These are phyloP conservation scores for Pseudanteris insignis DNA, from an alignment of 2,888 invertebrate species.

Conservation along the genomic window DNA sequence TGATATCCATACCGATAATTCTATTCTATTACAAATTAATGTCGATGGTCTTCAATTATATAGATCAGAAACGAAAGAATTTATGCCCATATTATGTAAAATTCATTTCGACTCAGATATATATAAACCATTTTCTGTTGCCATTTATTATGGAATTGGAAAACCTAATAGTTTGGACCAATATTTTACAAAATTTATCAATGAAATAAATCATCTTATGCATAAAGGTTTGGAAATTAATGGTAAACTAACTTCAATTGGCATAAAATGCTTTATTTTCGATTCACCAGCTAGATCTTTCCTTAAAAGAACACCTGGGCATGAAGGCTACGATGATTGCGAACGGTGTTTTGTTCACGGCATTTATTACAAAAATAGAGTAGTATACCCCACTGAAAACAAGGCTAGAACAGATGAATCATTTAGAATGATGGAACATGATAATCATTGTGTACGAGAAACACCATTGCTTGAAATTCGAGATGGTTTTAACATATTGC, in stretches of 20 bases:
- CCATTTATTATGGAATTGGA: constrained; percentile 6
- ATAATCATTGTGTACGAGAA: constrained; percentile 21
- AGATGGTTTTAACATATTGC: background rate
- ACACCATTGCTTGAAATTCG: constrained; percentile 9
- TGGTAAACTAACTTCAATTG: background rate
- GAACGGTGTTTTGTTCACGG: constrained; percentile 37
- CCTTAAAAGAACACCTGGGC: constrained; percentile 38
- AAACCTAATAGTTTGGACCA: background rate
- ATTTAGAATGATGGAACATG: constrained; percentile 23
- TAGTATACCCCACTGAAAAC: constrained; percentile 7
- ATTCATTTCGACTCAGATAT: background rate
- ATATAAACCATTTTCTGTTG: constrained; percentile 28
- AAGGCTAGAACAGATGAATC: constrained; percentile 24
- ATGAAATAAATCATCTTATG: background rate
- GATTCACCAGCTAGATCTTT: constrained; percentile 41
- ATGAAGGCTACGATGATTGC: constrained; percentile 39
- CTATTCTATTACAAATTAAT: constrained; percentile 23
- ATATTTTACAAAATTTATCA: background rate
- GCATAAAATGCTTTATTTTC: constrained; percentile 21
- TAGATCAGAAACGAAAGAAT: background rate
- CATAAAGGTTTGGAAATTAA: background rate
- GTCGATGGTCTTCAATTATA: background rate
- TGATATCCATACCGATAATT: background rate
- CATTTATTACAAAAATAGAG: constrained; percentile 4
- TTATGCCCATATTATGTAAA: background rate